Percentiles rank a stretch among this genome's conserved stretches.
Evolutionary conservation across 2,888 invertebrate species (phyloP).

Genomic region (Marronus borbonicus): DNA sequence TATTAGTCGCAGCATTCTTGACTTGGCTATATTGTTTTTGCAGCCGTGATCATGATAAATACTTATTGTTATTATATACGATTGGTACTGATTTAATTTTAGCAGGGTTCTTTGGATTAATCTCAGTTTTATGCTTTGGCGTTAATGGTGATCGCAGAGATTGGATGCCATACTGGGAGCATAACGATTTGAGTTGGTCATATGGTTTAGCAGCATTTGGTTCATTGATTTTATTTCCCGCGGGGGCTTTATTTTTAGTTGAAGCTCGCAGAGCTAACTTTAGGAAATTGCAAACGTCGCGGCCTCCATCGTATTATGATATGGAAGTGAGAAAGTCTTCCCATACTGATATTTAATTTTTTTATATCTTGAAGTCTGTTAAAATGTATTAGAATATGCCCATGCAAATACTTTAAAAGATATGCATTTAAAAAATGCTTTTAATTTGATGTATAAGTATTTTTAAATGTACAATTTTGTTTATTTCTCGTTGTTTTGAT

Average conservation of each 20-base stretch:
- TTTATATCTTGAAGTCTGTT: not conserved
- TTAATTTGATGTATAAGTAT: not conserved
- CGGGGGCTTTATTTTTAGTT: constrained; percentile 85
- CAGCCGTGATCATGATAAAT: constrained; percentile 84
- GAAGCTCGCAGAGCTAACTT: constrained; percentile 87
- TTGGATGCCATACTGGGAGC: constrained; percentile 97
- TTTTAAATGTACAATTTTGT: constrained; percentile 23
- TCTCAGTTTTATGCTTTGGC: constrained; percentile 91
- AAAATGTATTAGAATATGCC: constrained; percentile 8
- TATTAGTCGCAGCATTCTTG: constrained; percentile 83
- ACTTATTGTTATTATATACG: constrained; percentile 81
- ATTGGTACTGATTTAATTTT: constrained; percentile 82
- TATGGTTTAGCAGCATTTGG: constrained; percentile 90
- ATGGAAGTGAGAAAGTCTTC: constrained; percentile 79
- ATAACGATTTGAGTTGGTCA: constrained; percentile 96
- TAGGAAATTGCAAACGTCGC: constrained; percentile 80
- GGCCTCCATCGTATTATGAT: constrained; percentile 77
- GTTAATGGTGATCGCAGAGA: constrained; percentile 91
- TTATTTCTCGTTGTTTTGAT: constrained; percentile 4
- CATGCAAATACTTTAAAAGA: constrained; percentile 31
- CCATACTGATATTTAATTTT: constrained; percentile 80
- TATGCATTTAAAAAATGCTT: constrained; percentile 35
- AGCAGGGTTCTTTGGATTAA: constrained; percentile 85
- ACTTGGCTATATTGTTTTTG: constrained; percentile 83
- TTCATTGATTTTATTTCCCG: constrained; percentile 81